Conservation (phyloP, 2,113 vertebrate species). For the Microtus oregoni region DNA sequence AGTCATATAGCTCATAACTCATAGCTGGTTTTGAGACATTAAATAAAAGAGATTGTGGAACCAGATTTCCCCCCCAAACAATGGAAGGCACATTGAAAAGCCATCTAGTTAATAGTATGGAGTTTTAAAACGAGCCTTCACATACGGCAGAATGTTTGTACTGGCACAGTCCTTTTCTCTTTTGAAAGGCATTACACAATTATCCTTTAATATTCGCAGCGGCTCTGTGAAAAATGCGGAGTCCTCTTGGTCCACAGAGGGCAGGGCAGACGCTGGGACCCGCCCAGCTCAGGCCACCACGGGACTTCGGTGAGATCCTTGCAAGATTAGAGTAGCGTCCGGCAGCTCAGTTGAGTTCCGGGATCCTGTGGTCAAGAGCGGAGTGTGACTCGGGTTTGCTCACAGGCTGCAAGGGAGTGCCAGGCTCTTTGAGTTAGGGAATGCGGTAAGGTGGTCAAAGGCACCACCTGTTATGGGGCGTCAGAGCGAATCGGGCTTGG, state of each 20-base stretch:
- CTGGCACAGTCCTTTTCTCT: background rate
- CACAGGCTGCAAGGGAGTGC: background rate
- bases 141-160: constrained; percentile 4
- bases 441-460: background rate
- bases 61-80: constrained; percentile 32
- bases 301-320: background rate
- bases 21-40: constrained; percentile 32
- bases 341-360: background rate
- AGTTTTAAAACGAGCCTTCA: constrained; percentile 31
- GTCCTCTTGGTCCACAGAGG: background rate
- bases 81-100: background rate
- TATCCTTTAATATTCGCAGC: background rate
- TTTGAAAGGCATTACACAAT: constrained; percentile 9
- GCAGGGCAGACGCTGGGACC: background rate
- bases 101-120: background rate
- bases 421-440: background rate
- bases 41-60: constrained; percentile 16
- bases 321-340: background rate
- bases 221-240: background rate
- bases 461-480: constrained; percentile 7
- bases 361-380: background rate
- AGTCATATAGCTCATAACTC: background rate
- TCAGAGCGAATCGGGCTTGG: constrained; percentile 16
- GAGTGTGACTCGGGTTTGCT: rapidly evolving
- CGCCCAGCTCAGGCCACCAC: background rate